Conservation (phyloP, 1,140 invertebrate species). For the Drosophila pectinifera region DNA sequence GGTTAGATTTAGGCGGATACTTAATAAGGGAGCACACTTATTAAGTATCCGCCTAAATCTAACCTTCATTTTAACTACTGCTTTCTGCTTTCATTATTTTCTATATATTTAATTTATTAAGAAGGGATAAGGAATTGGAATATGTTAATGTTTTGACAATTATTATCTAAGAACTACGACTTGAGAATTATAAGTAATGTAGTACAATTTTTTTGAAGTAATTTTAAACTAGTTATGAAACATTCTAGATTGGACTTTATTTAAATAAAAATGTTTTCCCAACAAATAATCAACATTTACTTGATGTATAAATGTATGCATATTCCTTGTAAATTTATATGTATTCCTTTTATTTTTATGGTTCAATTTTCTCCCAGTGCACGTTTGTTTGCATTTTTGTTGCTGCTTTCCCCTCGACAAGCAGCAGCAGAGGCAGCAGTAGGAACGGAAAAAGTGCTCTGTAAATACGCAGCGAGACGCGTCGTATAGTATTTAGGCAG, state of each 20-base stretch:
- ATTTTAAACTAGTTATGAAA: neutral
- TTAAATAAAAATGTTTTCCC: too few species aligned
- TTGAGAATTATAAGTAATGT: neutral
- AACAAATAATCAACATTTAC: too few species aligned
- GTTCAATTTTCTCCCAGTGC: slow-evolving; percentile 16
- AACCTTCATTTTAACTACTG: too few species aligned
- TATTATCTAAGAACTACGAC: too few species aligned
- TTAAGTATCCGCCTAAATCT: too few species aligned
- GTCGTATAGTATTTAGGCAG: slow-evolving; percentile 72
- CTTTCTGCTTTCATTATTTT: too few species aligned
- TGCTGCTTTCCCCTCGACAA: slow-evolving; percentile 28
- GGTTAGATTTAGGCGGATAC: too few species aligned
- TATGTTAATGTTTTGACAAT: neutral
- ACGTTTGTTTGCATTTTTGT: slow-evolving; percentile 50
- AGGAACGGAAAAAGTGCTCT: slow-evolving; percentile 70
- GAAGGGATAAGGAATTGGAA: too few species aligned
- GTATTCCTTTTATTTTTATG: neutral
- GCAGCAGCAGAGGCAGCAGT: slow-evolving; percentile 42
- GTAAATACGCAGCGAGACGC: slow-evolving; percentile 73
- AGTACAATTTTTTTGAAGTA: too few species aligned
- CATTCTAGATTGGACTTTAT: neutral
- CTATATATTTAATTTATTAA: too few species aligned
- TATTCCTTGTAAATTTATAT: neutral
- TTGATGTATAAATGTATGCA: too few species aligned
- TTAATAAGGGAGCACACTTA: too few species aligned